Percentiles rank a stretch among this genome's conserved stretches.
Evolutionary conservation across 2,113 vertebrate genomes (phyloP).

Genomic region (Pungitius pungitius): DNA sequence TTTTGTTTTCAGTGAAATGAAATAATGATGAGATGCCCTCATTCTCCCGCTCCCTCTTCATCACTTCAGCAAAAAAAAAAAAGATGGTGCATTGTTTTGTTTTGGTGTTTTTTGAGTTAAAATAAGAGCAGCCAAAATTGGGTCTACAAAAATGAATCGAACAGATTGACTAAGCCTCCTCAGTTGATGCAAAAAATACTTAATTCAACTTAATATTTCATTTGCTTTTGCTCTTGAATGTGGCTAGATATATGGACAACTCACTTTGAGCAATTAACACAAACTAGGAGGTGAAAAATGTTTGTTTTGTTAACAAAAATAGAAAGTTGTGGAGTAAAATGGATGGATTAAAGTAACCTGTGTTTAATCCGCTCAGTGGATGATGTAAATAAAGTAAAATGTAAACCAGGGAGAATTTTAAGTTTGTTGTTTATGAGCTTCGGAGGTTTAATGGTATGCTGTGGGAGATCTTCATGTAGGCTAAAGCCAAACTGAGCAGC

Average conservation of each 20-base stretch:
- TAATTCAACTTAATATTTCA: not conserved
- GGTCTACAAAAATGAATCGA: not conserved
- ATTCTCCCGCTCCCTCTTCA: not conserved
- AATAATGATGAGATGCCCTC: slow-evolving; percentile 67
- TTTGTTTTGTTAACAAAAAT: not conserved
- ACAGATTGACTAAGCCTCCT: not conserved
- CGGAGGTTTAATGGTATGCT: slow-evolving; percentile 6
- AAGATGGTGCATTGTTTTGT: slow-evolving; percentile 1
- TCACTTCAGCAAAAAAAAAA: slow-evolving; percentile 19
- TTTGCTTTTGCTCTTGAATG: not conserved
- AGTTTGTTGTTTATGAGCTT: not conserved
- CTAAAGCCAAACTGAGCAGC: slow-evolving; percentile 4
- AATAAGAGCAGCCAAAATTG: not conserved
- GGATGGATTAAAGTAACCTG: not conserved
- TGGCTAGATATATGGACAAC: not conserved
- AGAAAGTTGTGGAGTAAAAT: too few relatives aligned
- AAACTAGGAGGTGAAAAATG: not conserved
- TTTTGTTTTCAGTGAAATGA: slow-evolving; percentile 55
- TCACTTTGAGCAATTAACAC: not conserved
- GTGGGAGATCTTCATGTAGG: slow-evolving; percentile 6
- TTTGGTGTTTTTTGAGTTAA: not conserved
- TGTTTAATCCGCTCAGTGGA: not conserved
- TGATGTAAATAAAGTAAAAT: not conserved
- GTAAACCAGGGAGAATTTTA: not conserved
- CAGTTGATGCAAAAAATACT: not conserved